phyloP scores from a whole-genome alignment of 2,113 vertebrate species.

The Symphodus melops region DNA sequence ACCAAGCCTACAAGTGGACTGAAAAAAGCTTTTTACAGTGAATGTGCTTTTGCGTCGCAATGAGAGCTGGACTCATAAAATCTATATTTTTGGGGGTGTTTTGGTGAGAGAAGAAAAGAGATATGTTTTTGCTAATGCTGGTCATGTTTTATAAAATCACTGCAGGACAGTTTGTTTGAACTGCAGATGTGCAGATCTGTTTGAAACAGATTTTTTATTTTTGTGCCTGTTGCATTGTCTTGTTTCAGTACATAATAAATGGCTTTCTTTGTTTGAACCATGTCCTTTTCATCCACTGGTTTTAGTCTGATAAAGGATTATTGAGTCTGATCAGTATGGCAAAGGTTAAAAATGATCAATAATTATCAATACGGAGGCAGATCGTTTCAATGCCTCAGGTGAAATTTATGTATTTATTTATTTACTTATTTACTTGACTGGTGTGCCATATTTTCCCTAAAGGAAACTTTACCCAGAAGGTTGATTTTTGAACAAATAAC shows the following conservation, averaged over 20 bases:
- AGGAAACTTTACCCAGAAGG: too few relatives aligned
- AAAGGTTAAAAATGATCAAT: too few relatives aligned
- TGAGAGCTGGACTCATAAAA: slow-evolving; percentile 92
- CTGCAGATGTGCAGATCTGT: slow-evolving; percentile 62
- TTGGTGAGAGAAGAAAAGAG: slow-evolving; percentile 27
- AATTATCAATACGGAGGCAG: too few relatives aligned
- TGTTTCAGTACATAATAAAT: slow-evolving; percentile 79
- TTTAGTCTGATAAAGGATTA: too few relatives aligned
- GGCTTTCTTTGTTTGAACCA: slow-evolving; percentile 62
- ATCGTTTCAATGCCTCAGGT: too few relatives aligned
- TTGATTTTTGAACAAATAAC: too few relatives aligned
- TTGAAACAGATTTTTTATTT: slow-evolving; percentile 74
- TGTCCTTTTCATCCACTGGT: slow-evolving; percentile 16
- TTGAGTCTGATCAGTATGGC: too few relatives aligned
- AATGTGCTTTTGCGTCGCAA: slow-evolving; percentile 41
- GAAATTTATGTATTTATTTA: too few relatives aligned
- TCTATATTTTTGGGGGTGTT: slow-evolving; percentile 39
- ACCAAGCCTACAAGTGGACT: slow-evolving; percentile 61
- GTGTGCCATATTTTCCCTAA: too few relatives aligned
- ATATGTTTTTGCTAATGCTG: slow-evolving; percentile 77
- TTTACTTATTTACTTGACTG: too few relatives aligned
- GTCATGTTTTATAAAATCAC: slow-evolving; percentile 82
- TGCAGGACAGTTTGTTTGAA: slow-evolving; percentile 82
- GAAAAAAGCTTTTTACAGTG: slow-evolving; percentile 34
- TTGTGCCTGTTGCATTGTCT: slow-evolving; percentile 72